A percentile compares a stretch with the other conserved stretches of the same genome.
These are phyloP conservation scores for Callorhinus ursinus DNA, from an alignment of 2,113 vertebrate genomes.

Conservation along the genomic window DNA sequence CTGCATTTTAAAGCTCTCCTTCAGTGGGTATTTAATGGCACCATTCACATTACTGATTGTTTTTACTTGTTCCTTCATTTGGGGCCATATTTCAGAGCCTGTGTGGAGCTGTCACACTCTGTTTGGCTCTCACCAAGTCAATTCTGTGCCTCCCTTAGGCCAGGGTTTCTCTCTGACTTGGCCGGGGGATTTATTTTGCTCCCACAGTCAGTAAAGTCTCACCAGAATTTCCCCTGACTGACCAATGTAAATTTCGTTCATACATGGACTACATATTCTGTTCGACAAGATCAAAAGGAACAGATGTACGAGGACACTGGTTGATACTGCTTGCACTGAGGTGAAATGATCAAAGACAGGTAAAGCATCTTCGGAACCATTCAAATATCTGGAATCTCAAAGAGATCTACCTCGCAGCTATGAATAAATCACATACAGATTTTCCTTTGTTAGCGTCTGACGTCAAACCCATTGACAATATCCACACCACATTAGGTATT, in stretches of 20 bases:
- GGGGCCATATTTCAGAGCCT: conserved; percentile 73
- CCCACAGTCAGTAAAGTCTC: conserved; percentile 81
- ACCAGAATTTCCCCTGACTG: conserved; percentile 82
- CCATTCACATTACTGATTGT: conserved; percentile 75
- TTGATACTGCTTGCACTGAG: conserved; percentile 79
- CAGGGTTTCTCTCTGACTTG: conserved; percentile 75
- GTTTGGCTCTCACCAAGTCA: conserved; percentile 76
- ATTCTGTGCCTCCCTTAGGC: conserved; percentile 80
- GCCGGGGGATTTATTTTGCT: conserved; percentile 83
- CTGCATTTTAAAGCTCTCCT: conserved; percentile 81
- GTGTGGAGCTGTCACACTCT: conserved; percentile 71
- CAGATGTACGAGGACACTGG: conserved; percentile 83
- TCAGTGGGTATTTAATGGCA: conserved; percentile 74
- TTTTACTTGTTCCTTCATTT: conserved; percentile 82
- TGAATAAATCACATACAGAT: conserved; percentile 86
- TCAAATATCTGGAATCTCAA: conserved; percentile 85
- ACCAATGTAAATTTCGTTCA: conserved; percentile 88
- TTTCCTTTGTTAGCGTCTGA: conserved; percentile 79
- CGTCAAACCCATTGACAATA: conserved; percentile 80
- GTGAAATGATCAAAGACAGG: conserved; percentile 86
- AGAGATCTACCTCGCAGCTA: conserved; percentile 84
- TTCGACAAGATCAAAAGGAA: conserved; percentile 89
- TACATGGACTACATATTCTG: conserved; percentile 87
- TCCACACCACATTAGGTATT: conserved; percentile 80
- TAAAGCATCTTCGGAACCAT: conserved; percentile 83